Percentiles rank a stretch among this genome's conserved stretches.
Evolutionary conservation across 2,113 vertebrate species (phyloP).

Genomic region (Catharus minimus): DNA sequence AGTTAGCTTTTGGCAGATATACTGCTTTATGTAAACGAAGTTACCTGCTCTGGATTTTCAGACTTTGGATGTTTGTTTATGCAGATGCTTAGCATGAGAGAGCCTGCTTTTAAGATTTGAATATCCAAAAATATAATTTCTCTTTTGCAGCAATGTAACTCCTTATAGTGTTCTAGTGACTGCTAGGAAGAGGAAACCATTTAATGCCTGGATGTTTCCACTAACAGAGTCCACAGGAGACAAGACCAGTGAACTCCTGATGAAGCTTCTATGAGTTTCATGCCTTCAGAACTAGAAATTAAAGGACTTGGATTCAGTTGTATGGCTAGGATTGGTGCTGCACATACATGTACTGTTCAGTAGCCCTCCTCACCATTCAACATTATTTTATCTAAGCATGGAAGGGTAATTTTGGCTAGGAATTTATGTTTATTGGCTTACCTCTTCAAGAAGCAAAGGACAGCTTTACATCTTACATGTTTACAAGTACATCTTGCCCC

Average conservation of each 20-base stretch:
- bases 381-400: background rate
- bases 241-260: background rate
- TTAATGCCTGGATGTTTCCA: background rate
- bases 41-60: background rate
- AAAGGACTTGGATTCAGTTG: background rate
- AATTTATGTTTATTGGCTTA: background rate
- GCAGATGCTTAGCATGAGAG: background rate
- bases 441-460: background rate
- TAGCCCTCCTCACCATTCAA: background rate
- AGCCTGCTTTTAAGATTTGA: background rate
- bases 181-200: background rate
- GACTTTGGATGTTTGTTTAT: background rate
- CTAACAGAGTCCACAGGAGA: background rate
- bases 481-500: background rate
- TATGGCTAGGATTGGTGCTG: background rate
- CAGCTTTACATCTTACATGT: background rate
- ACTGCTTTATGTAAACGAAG: background rate
- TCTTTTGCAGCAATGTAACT: background rate
- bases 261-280: background rate
- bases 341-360: rapidly evolving
- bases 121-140: background rate
- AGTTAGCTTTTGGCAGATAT: background rate
- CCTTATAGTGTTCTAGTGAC: background rate
- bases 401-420: background rate
- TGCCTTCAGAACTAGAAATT: background rate